These are phyloP conservation scores for Drosophila kikkawai DNA, from an alignment of 1,140 invertebrate species.

Conservation along the genomic window DNA sequence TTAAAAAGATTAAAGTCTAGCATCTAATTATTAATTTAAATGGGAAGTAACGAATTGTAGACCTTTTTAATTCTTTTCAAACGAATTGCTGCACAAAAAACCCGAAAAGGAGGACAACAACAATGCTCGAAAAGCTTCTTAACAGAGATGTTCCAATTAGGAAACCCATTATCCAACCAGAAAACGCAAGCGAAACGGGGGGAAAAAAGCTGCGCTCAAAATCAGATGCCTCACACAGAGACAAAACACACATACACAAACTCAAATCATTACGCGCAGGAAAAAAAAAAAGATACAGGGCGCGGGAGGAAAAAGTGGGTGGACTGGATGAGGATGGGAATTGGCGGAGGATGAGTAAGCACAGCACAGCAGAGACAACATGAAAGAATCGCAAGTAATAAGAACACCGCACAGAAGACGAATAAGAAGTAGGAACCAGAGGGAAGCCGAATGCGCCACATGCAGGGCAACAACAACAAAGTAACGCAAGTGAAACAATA, in stretches of 20 bases:
- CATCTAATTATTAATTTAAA: slow-evolving; percentile 20
- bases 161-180: slow-evolving; percentile 56
- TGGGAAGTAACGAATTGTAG: slow-evolving; percentile 20
- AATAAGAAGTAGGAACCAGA: slow-evolving; percentile 21
- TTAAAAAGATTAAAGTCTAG: neutral
- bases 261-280: slow-evolving; percentile 62
- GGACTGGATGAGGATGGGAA: slow-evolving; percentile 23
- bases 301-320: slow-evolving; percentile 21
- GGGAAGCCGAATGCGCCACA: slow-evolving; percentile 68
- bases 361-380: slow-evolving; percentile 27
- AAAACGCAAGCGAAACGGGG: slow-evolving; percentile 35
- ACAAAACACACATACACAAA: slow-evolving; percentile 46
- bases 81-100: slow-evolving; percentile 1
- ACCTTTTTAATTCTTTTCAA: slow-evolving; percentile 12
- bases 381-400: slow-evolving; percentile 49
- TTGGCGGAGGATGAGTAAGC: slow-evolving; percentile 17
- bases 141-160: slow-evolving; percentile 53
- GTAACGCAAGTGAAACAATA: slow-evolving; percentile 57
- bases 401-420: slow-evolving; percentile 33
- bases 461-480: slow-evolving; percentile 65
- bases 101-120: slow-evolving; percentile 36
- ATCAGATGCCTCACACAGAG: slow-evolving; percentile 60
- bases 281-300: slow-evolving; percentile 35
- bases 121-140: slow-evolving; percentile 51
- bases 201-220: slow-evolving; percentile 69